Base-by-base conservation (phyloP, 92 coral and sea anemone genomes). In the Epizoanthus scotinus region DNA sequence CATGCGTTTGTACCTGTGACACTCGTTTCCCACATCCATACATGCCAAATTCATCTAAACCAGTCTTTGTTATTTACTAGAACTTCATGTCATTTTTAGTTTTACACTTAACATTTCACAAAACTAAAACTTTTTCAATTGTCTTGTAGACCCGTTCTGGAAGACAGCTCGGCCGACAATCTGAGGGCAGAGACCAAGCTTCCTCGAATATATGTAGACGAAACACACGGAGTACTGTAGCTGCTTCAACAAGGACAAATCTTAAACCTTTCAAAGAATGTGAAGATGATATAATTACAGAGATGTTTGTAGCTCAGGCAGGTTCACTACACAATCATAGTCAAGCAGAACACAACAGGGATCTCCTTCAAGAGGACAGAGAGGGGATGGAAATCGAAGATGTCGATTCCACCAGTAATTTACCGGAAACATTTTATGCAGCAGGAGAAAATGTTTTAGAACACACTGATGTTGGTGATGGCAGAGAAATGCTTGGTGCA, bases 101-200 rank as follows among this genome's bases (percentile, higher is more conserved):
- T 42, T 42, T 42, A 7, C 50, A 42, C 5, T 2, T 36, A 36
- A 36, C 14, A 44, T 10, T 44, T 44, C 50, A 44, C 14, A 10
- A 2, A 44, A 44, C 14, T 44, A 10, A 8, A 63, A 36, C 27
- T 59, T 0, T 69, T 38, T 6, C 49, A 12, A 38, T 83, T 84
- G 70, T 60, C 53, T 71, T 86, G 73, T 78, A 91, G 95, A 91
- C 92, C 9, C 85, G 95, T 53, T 89, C 89, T 58, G 91, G 87
- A 63, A 91, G 87, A 65, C 90, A 84, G 56, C 29, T 88, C 22
- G 66, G 47, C 20, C 68, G 47, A 25, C 29, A 71, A 49, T 55
- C 60, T 15, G 70, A 58, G 36, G 90, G 52, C n/a, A n/a, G n/a
- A n/a, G n/a, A n/a, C 14, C 64, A 64, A 14, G 25, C 47, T n/a